Percentiles rank a stretch among this genome's conserved stretches.
These are phyloP conservation scores for Drosophila mettleri DNA, from an alignment of 2,888 invertebrate species.

Conservation along the genomic window DNA sequence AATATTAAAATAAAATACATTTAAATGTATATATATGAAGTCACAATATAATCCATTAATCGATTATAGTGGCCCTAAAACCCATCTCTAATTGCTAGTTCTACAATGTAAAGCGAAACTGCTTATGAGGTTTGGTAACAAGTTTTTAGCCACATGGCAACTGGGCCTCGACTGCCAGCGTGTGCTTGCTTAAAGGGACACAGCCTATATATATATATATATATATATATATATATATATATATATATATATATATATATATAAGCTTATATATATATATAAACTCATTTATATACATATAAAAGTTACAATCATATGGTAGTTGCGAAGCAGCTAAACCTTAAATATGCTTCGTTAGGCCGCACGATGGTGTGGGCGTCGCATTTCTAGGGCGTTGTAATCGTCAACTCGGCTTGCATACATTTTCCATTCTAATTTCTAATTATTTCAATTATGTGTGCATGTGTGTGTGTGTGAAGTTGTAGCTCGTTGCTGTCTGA, in stretches of 20 bases:
- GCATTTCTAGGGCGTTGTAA: constrained; percentile 62
- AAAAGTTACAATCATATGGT: constrained; percentile 54
- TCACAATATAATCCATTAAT: neutral
- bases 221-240: neutral
- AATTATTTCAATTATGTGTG: constrained; percentile 71
- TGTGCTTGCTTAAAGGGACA: constrained; percentile 41
- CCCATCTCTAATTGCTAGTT: constrained; percentile 19
- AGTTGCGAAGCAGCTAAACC: constrained; percentile 37
- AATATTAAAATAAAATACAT: too few species aligned
- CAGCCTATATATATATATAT: constrained; percentile 10
- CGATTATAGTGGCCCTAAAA: neutral
- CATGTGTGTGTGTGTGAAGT: constrained; percentile 15
- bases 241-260: neutral
- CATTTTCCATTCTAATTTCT: constrained; percentile 81
- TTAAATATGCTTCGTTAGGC: constrained; percentile 48
- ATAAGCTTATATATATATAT: neutral
- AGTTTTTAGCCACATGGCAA: constrained; percentile 29
- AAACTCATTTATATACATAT: constrained; percentile 1
- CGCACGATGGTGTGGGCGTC: constrained; percentile 44
- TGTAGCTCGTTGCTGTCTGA: constrained; percentile 55
- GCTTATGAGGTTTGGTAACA: constrained; percentile 31
- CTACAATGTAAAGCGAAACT: constrained; percentile 48
- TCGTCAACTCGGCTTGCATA: constrained; percentile 67
- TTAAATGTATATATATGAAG: neutral
- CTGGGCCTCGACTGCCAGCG: constrained; percentile 26